Conservation (phyloP, 23 tunicate species). For the Trididemnum miniatum region DNA sequence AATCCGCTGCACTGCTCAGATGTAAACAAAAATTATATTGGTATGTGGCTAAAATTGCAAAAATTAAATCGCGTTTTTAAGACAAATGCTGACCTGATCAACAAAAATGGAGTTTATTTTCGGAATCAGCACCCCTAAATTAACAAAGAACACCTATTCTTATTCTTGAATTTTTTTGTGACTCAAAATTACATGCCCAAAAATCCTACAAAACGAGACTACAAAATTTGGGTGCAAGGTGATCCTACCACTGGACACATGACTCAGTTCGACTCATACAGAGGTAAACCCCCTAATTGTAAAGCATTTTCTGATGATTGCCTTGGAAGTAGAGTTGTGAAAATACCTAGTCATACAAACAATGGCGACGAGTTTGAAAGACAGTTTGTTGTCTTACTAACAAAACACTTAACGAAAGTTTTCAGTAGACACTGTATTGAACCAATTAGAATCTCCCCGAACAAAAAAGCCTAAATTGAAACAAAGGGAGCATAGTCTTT, state of each 20-base stretch:
- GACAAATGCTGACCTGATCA: too few species aligned
- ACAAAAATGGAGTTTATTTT: too few species aligned
- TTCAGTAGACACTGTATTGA: background rate
- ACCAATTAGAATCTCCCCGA: background rate
- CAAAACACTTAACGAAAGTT: too few species aligned
- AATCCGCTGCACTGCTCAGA: too few species aligned
- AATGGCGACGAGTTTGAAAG: background rate
- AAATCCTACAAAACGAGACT: background rate
- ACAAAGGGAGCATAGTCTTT: background rate
- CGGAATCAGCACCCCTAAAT: too few species aligned
- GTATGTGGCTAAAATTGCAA: too few species aligned
- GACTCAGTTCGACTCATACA: constrained; percentile 7
- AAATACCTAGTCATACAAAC: background rate
- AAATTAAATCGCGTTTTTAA: too few species aligned
- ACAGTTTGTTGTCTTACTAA: background rate
- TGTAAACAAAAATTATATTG: too few species aligned
- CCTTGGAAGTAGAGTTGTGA: background rate
- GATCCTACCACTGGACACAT: constrained; percentile 10
- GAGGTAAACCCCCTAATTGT: background rate
- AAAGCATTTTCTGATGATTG: background rate
- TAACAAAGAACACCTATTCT: too few species aligned
- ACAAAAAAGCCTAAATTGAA: background rate
- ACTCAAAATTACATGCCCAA: constrained; percentile 6
- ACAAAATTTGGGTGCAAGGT: constrained; percentile 22
- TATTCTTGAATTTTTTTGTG: too few species aligned